A percentile compares a stretch with the other conserved stretches of the same genome.
phyloP scores from a whole-genome alignment of 2,797 vertebrate genomes.

The Pseudopleuronectes americanus region DNA sequence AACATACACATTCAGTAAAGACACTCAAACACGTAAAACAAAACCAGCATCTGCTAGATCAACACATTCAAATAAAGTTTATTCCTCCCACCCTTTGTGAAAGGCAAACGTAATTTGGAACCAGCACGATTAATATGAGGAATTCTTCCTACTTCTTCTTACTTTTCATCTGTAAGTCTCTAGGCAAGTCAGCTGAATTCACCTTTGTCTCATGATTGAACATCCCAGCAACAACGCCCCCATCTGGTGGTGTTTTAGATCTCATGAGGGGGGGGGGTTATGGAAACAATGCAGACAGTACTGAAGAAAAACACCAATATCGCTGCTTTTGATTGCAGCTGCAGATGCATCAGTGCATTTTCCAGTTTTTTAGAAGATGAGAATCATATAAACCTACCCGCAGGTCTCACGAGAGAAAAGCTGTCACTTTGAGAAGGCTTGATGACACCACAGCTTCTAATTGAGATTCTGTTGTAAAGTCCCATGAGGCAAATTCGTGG shows the following conservation, averaged over 20 bases:
- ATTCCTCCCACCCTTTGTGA: background rate
- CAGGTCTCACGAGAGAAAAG: too few relatives aligned
- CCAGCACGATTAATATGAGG: background rate
- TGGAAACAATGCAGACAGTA: background rate
- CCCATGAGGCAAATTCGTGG: too few relatives aligned
- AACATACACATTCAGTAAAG: background rate
- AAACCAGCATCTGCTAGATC: background rate
- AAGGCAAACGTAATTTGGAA: slow-evolving; percentile 2
- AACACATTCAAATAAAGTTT: background rate
- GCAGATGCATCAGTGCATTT: background rate
- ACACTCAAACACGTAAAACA: background rate
- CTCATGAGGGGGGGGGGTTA: background rate
- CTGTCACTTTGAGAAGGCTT: too few relatives aligned
- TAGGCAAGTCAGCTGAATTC: background rate
- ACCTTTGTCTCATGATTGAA: background rate
- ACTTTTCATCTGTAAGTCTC: background rate
- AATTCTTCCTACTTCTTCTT: background rate
- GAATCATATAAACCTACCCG: too few relatives aligned
- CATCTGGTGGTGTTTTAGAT: slow-evolving; percentile 44
- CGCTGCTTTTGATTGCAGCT: background rate
- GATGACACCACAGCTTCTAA: too few relatives aligned
- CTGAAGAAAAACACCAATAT: background rate
- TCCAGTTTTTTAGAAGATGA: too few relatives aligned
- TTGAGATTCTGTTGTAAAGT: too few relatives aligned
- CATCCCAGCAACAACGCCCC: slow-evolving; percentile 46